Base-by-base conservation (phyloP, 1,140 invertebrate species). In the Phymorhynchus buccinoides region DNA sequence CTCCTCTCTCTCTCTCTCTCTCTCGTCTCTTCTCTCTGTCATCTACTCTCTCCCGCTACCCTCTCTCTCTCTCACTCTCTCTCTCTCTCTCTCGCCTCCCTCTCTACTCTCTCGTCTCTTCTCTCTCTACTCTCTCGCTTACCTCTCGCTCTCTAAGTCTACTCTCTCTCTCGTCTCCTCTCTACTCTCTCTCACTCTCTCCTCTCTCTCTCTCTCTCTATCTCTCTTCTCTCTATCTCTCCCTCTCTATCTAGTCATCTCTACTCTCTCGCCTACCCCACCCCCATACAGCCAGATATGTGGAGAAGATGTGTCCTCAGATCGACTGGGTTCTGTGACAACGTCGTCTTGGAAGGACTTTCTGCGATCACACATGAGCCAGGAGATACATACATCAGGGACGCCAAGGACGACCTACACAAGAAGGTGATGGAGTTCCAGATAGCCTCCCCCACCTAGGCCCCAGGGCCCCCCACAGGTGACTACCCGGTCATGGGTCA, bases 301-400 rank as follows among this genome's bases (percentile, higher is more conserved):
- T 42, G 22, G 4, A 35, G n/a, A 18, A 32, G 22, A 27, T 79
- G 77, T 79, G 48, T 32, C 1, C 2, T 6, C 48, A 52, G 77
- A 79, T 79, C 77, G 77, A 79, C 77, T 79, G 77, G 77, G 22
- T 3, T 79, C 77, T 12, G 22, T 79, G 77, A 56, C 22, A 0
- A 30, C 27, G 42, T 79, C n/a, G 77, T 52, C 77, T 6, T 79
- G 77, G 77, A 32, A 22, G 27, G 42, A 52, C 27, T n/a, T 79
- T 79, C 42, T 79, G 77, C 77, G 18, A n/a, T n/a, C 42, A 42
- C 52, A 18, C 77, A n/a, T 79, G 77, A 41, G 41, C n/a, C 14
- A 39, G 48, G 35, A 66, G 66, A 12, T 35, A 12, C 7, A n/a
- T n/a, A 42, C 7, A 82, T 52, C 48, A 39, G 39, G 32, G 52